Base-by-base conservation (phyloP, 2,113 vertebrate genomes). In the Pleuronectes platessa region DNA sequence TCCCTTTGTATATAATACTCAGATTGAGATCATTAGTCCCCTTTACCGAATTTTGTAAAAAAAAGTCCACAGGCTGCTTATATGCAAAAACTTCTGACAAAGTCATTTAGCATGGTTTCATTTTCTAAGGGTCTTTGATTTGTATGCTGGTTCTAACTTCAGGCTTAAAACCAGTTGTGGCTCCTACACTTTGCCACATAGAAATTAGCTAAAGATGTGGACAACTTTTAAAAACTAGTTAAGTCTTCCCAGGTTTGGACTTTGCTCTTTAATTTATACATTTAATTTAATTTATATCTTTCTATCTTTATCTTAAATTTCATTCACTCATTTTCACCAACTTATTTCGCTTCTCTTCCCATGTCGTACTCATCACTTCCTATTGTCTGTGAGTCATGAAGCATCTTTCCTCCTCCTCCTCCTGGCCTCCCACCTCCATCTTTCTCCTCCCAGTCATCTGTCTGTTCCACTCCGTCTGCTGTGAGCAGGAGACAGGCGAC, bases 401-500 rank as follows among this genome's bases (percentile, higher is more conserved):
- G 24, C 51, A n/a, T 54, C 60, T 58, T 26, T 56, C 56, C 51
- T 20, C 27, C 51, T 40, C 45, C 6, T 56, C 20, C 27, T 58
- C 53, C 56, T 9, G 5, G 3, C 60, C 40, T 75, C 61, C 47
- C 40, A 35, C 61, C 69, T 72, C 51, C 53, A 11, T 61, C 68
- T 68, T 17, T 23, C 55, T 66, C 51, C 58, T 65, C 58, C 71
- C 70, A 63, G 63, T 61, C 62, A n/a, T 54, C 58, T 15, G 24
- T 73, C 59, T 10, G 14, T 72, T 71, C 61, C 66, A 64, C 55
- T 64, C 74, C 13, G 42, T 76, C 78, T 73, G 35, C 79, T 20
- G 14, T 11, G 47, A 66, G 83, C 40, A 11, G 73, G 14, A 79
- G 76, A 71, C 69, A 53, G 84, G 62, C 61, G 70, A 66, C 54